Percentiles rank a stretch among this genome's conserved stretches.
Conservation (phyloP, 2,797 vertebrate species). For the Hemitrygon akajei region DNA sequence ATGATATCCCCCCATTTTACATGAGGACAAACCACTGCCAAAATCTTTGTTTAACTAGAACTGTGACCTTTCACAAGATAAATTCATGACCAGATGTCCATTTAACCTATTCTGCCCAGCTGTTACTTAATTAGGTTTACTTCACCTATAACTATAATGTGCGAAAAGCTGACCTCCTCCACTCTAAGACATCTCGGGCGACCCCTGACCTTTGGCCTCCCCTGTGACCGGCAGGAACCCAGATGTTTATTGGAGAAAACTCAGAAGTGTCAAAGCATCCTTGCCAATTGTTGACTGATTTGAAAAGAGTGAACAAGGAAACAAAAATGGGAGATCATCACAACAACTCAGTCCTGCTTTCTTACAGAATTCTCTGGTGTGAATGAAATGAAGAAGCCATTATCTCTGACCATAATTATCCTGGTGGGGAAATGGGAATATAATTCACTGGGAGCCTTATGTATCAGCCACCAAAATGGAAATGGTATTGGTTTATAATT, state of each 20-base stretch:
- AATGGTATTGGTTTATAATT: too few relatives aligned
- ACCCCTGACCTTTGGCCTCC: not conserved
- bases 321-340: not conserved
- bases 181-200: not conserved
- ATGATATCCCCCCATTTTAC: not conserved
- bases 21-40: not conserved
- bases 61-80: not conserved
- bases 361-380: not conserved
- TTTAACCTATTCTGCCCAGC: not conserved
- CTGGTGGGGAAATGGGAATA: too few relatives aligned
- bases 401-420: too few relatives aligned
- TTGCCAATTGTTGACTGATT: not conserved
- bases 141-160: not conserved
- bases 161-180: not conserved
- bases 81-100: constrained; percentile 21
- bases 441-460: too few relatives aligned
- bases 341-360: too few relatives aligned
- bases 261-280: not conserved
- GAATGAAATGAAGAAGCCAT: not conserved
- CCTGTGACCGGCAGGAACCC: not conserved
- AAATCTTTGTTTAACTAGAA: not conserved
- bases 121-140: not conserved
- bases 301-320: not conserved
- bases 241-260: not conserved
- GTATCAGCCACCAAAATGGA: too few relatives aligned